phyloP scores from a whole-genome alignment of 2,797 vertebrate genomes.

The Etheostoma perlongum region DNA sequence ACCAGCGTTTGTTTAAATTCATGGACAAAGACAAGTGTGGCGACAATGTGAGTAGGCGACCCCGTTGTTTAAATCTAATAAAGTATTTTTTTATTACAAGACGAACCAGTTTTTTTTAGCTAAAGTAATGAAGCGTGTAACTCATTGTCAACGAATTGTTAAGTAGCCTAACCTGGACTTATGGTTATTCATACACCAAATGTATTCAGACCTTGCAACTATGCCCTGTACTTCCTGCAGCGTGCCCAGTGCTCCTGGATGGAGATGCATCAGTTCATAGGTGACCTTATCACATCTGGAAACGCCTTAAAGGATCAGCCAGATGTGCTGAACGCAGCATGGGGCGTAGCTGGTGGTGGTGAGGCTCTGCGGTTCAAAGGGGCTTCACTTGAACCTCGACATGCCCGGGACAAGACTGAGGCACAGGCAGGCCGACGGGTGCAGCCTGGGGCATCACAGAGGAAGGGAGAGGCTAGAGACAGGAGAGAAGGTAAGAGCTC shows the following conservation, averaged over 20 bases:
- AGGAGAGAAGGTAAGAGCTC: conserved; percentile 57
- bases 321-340: conserved; percentile 73
- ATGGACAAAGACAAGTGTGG: conserved; percentile 86
- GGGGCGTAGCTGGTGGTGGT: conserved; percentile 64
- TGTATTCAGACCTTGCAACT: neutral
- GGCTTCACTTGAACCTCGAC: conserved; percentile 50
- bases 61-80: neutral
- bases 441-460: conserved; percentile 53
- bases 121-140: neutral
- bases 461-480: conserved; percentile 59
- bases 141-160: neutral
- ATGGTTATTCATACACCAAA: neutral
- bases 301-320: conserved; percentile 74
- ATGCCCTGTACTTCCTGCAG: conserved; percentile 55
- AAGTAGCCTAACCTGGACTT: neutral
- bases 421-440: conserved; percentile 18
- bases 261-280: conserved; percentile 87
- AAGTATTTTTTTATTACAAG: neutral
- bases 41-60: conserved; percentile 78
- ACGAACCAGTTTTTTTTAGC: neutral
- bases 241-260: conserved; percentile 83
- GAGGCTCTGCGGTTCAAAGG: conserved; percentile 68
- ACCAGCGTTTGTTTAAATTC: conserved; percentile 19
- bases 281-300: conserved; percentile 83
- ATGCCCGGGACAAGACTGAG: conserved; percentile 64